Percentiles rank a stretch among this genome's conserved stretches.
Conservation (phyloP, 2,888 invertebrate species). For the Leptopterna dolabrata region DNA sequence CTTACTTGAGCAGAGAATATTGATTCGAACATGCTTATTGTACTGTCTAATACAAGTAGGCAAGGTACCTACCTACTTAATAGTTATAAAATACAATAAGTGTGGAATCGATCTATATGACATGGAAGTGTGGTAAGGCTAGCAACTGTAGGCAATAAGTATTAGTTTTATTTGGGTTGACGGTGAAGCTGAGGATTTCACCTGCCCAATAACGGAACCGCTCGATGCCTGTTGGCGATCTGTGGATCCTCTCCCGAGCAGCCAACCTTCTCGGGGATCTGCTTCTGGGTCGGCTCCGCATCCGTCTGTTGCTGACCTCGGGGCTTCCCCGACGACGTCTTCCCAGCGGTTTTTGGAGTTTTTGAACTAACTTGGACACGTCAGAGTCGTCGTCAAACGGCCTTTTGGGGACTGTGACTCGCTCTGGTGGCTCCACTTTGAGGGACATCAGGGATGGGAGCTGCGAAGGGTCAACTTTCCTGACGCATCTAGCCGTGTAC, state of each 20-base stretch:
- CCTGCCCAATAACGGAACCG: conserved; percentile 48
- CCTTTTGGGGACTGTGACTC: background rate
- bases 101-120: background rate
- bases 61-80: too few species aligned
- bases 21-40: too few species aligned
- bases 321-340: background rate
- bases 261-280: background rate
- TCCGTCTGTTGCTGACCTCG: background rate
- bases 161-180: background rate
- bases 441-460: conserved; percentile 40
- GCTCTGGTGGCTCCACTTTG: conserved; percentile 16
- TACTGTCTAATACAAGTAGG: too few species aligned
- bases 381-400: background rate
- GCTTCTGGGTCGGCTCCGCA: background rate
- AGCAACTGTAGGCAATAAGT: background rate
- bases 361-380: background rate
- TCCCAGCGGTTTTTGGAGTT: background rate
- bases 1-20: too few species aligned
- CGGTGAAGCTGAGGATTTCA: conserved; percentile 13
- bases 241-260: conserved; percentile 13
- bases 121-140: background rate
- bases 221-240: conserved; percentile 41
- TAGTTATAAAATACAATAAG: too few species aligned
- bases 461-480: conserved; percentile 26
- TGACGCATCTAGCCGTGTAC: conserved; percentile 38